phyloP scores from a whole-genome alignment of 53 echinoderm and acorn worm genomes.

The Pentamera pediparva region DNA sequence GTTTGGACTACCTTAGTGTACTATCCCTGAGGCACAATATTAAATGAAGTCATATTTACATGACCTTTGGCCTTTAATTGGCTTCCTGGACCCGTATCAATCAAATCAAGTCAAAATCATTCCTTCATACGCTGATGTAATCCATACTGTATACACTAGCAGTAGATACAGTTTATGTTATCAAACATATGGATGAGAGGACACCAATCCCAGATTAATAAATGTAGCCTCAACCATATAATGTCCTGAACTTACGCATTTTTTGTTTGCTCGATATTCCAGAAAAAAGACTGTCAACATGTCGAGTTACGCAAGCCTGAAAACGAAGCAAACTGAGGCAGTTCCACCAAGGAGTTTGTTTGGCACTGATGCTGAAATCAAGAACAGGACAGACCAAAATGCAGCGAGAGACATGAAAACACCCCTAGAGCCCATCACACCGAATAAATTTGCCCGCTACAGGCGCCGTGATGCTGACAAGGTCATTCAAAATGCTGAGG shows the following conservation, averaged over 20 bases:
- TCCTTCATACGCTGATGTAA: no score
- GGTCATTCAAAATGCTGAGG: constrained; percentile 41
- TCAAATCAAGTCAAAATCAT: no score
- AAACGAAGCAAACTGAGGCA: constrained; percentile 74
- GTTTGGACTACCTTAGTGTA: no score
- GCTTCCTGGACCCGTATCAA: no score
- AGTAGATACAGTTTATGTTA: not conserved
- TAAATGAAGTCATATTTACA: no score
- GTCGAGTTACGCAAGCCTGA: constrained; percentile 39
- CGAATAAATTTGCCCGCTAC: constrained; percentile 63
- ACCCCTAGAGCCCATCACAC: constrained; percentile 36
- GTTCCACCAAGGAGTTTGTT: constrained; percentile 85
- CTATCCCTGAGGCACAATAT: no score
- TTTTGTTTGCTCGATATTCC: not conserved
- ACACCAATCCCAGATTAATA: no score
- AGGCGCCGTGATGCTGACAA: constrained; percentile 39
- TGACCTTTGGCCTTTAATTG: no score
- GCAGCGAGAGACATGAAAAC: constrained; percentile 40
- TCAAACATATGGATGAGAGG: no score
- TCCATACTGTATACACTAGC: no score
- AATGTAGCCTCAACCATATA: no score
- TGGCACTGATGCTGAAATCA: constrained; percentile 80
- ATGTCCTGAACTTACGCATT: not conserved
- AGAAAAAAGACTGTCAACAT: not conserved
- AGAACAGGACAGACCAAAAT: constrained; percentile 43